Conservation (phyloP, 92 coral and sea anemone species). For the Epizoanthus scotinus region DNA sequence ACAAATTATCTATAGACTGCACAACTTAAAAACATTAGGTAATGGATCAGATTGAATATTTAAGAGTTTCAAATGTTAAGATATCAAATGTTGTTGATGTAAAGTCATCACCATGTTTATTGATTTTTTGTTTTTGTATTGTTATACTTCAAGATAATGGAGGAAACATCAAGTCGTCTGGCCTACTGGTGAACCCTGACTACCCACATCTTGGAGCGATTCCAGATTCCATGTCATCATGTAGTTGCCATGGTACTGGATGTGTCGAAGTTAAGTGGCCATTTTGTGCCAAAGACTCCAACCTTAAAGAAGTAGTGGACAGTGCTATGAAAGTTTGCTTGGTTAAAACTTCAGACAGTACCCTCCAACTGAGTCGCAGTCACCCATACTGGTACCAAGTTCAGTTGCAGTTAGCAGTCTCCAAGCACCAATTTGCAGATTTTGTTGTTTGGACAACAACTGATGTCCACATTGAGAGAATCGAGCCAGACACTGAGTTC, state of each 20-base stretch:
- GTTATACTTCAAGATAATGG: constrained; percentile 42
- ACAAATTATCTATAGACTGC: background rate
- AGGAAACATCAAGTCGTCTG: constrained; percentile 53
- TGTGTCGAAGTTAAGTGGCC: constrained; percentile 67
- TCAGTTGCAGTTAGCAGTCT: constrained; percentile 52
- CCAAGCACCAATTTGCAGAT: constrained; percentile 45
- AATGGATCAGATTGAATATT: constrained; percentile 1
- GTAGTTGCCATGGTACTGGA: constrained; percentile 59
- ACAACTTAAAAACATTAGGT: background rate
- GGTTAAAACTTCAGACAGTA: constrained; percentile 9
- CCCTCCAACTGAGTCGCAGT: constrained; percentile 16
- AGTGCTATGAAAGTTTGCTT: constrained; percentile 22
- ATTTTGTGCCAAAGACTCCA: constrained; percentile 33
- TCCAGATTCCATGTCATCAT: constrained; percentile 59
- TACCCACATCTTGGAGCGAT: constrained; percentile 62
- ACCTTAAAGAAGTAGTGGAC: constrained; percentile 30
- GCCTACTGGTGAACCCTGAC: constrained; percentile 52
- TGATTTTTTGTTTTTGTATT: background rate
- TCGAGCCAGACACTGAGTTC: constrained; percentile 55
- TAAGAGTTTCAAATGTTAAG: background rate
- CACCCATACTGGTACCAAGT: constrained; percentile 68
- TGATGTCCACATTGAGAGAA: constrained; percentile 55
- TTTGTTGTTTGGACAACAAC: constrained; percentile 73
- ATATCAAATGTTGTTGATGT: constrained; percentile 1
- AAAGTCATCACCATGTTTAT: background rate